phyloP scores from a whole-genome alignment of 1,140 invertebrate species.

The Dreissena rostriformis region DNA sequence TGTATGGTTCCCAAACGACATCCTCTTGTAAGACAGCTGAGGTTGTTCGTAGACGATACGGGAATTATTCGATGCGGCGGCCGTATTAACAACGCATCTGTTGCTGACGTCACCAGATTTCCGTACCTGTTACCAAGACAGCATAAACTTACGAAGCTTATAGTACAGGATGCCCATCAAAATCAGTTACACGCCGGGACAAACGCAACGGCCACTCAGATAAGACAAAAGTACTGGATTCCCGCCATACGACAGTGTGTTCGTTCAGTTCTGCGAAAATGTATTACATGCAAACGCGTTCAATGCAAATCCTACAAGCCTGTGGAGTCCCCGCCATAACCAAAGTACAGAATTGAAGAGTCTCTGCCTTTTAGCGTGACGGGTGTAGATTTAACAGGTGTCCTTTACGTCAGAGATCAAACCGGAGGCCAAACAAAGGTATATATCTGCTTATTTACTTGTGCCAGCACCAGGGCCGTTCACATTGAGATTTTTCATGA shows the following conservation, averaged over 20 bases:
- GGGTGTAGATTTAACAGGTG: conserved; percentile 18
- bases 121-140: conserved; percentile 51
- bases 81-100: conserved; percentile 41
- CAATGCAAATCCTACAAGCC: neutral
- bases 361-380: neutral
- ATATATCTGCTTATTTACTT: conserved; percentile 22
- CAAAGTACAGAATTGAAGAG: conserved; percentile 10
- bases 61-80: conserved; percentile 45
- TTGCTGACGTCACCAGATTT: conserved; percentile 39
- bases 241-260: neutral
- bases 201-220: neutral
- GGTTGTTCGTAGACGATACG: conserved; percentile 37
- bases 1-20: conserved; percentile 1
- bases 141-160: conserved; percentile 21
- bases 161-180: conserved; percentile 25
- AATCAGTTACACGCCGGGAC: neutral
- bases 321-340: conserved; percentile 4
- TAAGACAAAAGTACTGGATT: conserved; percentile 1
- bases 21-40: conserved; percentile 14
- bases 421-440: neutral
- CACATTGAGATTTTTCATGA: conserved; percentile 15
- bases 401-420: neutral
- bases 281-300: neutral
- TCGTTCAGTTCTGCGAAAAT: neutral
- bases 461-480: neutral